Evolutionary conservation across 2,113 vertebrate genomes (phyloP).

Genomic region (Axis porcinus): DNA sequence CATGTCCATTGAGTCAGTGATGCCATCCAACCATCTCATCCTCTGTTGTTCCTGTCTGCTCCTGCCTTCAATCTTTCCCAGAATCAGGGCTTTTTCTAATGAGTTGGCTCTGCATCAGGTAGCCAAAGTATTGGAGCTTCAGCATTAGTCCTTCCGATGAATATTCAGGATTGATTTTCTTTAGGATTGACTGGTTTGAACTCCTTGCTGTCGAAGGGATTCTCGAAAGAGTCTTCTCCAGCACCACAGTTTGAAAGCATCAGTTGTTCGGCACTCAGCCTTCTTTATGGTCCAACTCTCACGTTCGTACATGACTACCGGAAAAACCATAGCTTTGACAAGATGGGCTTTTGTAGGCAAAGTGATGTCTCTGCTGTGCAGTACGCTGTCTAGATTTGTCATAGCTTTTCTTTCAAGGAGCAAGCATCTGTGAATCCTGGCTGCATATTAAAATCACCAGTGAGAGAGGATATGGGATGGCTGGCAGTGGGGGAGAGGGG

Average conservation of each 20-base stretch:
- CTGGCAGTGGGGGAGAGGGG: background rate
- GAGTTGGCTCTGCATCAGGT: background rate
- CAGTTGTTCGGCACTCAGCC: background rate
- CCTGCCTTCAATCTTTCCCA: background rate
- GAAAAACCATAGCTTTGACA: background rate
- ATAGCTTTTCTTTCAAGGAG: background rate
- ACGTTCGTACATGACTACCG: background rate
- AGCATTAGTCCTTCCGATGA: background rate
- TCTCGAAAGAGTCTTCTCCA: background rate
- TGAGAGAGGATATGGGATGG: background rate
- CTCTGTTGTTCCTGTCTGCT: background rate
- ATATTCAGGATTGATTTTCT: background rate
- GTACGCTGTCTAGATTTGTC: background rate
- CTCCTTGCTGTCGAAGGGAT: background rate
- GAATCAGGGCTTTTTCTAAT: background rate
- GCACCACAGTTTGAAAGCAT: background rate
- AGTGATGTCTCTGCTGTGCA: background rate
- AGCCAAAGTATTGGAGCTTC: background rate
- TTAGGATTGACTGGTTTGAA: background rate
- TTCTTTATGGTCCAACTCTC: background rate
- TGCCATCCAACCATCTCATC: background rate
- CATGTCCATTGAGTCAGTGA: background rate
- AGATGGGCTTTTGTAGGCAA: background rate
- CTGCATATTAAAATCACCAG: background rate
- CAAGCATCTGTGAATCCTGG: background rate